Conservation (phyloP, 1,140 invertebrate species). For the Brachionus plicatilis region DNA sequence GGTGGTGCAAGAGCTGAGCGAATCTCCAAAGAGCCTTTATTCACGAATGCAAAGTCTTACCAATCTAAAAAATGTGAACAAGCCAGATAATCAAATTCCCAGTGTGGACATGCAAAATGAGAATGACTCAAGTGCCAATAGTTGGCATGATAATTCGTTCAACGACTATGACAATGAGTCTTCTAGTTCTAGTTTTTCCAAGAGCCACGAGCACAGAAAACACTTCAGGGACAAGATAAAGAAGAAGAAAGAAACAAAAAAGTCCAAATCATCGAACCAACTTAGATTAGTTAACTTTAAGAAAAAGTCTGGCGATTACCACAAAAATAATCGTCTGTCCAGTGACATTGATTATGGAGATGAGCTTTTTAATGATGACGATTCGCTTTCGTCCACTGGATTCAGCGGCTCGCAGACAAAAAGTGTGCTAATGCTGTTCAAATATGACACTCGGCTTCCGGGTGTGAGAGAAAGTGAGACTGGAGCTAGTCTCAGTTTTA, state of each 20-base stretch:
- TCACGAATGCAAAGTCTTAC: conserved; percentile 2
- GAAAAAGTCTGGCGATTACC: neutral
- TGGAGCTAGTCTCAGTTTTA: neutral
- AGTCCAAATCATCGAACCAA: conserved; percentile 23
- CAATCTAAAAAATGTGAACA: neutral
- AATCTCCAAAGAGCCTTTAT: conserved; percentile 4
- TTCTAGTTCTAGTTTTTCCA: neutral
- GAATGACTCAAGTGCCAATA: neutral
- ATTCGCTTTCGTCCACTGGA: neutral
- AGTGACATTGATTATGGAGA: conserved; percentile 15
- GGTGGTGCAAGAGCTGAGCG: neutral
- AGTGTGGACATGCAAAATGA: neutral
- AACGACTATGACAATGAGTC: neutral
- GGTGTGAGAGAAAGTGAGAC: neutral
- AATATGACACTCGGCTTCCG: neutral
- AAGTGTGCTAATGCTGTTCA: neutral
- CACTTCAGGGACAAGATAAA: neutral
- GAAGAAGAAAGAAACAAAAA: neutral
- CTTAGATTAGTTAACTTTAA: neutral
- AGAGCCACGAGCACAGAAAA: neutral
- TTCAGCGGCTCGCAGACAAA: neutral
- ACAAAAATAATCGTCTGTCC: neutral
- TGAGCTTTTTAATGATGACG: conserved; percentile 18
- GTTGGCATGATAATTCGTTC: neutral
- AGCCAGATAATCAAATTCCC: neutral